A percentile compares a stretch with the other conserved stretches of the same genome.
phyloP scores from a whole-genome alignment of 2,888 invertebrate species.

The Trichogramma dendrolimi region DNA sequence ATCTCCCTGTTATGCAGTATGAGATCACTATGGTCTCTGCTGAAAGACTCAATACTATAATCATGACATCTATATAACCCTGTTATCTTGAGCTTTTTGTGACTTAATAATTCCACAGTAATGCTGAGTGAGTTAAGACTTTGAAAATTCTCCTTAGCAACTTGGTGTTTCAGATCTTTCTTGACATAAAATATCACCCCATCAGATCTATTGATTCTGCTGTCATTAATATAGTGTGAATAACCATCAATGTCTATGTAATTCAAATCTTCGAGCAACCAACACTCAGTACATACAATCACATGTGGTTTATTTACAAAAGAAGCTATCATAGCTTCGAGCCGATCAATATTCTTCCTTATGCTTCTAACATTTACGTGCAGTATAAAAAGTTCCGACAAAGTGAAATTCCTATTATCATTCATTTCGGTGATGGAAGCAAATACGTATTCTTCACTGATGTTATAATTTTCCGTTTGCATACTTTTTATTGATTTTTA shows the following conservation, averaged over 20 bases:
- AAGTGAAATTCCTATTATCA: too few relatives aligned
- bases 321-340: constrained; percentile 15
- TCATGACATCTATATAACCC: constrained; percentile 19
- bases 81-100: constrained; percentile 11
- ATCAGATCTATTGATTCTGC: constrained; percentile 22
- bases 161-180: constrained; percentile 10
- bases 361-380: constrained; percentile 19
- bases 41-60: constrained; percentile 8
- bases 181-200: constrained; percentile 18
- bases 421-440: too few relatives aligned
- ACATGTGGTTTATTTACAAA: constrained; percentile 16
- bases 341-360: constrained; percentile 8
- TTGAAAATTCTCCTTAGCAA: constrained; percentile 8
- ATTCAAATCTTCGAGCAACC: constrained; percentile 2
- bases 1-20: neutral
- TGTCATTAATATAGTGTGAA: constrained; percentile 15
- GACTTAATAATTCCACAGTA: neutral
- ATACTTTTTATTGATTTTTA: too few relatives aligned
- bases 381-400: neutral
- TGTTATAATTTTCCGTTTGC: too few relatives aligned
- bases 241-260: constrained; percentile 10
- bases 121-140: constrained; percentile 9
- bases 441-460: too few relatives aligned
- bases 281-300: constrained; percentile 17
- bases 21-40: neutral